Percentiles rank a stretch among this genome's conserved stretches.
Conservation (phyloP, 2,797 vertebrate species). For the Periophthalmus magnuspinnatus region DNA sequence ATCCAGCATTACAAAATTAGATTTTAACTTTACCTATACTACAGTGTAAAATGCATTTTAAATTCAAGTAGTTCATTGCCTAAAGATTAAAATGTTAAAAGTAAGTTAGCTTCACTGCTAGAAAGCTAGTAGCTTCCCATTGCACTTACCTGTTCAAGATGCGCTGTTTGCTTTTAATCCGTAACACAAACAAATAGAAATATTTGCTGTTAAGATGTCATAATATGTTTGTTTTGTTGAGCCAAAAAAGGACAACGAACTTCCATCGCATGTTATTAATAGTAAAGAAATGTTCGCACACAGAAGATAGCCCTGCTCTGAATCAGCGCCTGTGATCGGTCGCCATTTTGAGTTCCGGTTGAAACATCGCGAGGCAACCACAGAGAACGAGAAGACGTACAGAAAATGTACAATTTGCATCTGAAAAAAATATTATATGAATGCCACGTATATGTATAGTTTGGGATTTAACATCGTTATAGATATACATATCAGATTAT, state of each 20-base stretch:
- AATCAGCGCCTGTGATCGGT: slow-evolving; percentile 66
- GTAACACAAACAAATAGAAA: slow-evolving; percentile 32
- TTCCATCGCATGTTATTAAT: slow-evolving; percentile 46
- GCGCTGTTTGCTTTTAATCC: slow-evolving; percentile 30
- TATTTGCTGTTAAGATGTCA: slow-evolving; percentile 33
- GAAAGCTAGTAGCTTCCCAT: slow-evolving; percentile 55
- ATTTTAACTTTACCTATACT: not conserved
- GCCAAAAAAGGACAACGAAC: slow-evolving; percentile 25
- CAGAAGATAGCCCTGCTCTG: slow-evolving; percentile 61
- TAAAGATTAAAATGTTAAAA: not conserved
- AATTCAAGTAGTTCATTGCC: not conserved
- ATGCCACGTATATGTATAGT: not conserved
- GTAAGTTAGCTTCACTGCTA: slow-evolving; percentile 64
- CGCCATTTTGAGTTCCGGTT: slow-evolving; percentile 78
- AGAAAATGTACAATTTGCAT: not conserved
- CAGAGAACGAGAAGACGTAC: not conserved
- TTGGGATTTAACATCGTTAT: not conserved
- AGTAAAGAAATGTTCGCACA: slow-evolving; percentile 50
- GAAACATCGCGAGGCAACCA: slow-evolving; percentile 55
- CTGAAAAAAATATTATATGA: not conserved
- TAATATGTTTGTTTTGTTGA: slow-evolving; percentile 19
- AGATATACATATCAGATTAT: not conserved
- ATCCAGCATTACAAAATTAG: not conserved
- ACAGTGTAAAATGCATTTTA: not conserved
- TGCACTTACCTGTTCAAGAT: slow-evolving; percentile 68